Evolutionary conservation across 2,888 invertebrate genomes (phyloP).

Genomic region (Julus scanicus): DNA sequence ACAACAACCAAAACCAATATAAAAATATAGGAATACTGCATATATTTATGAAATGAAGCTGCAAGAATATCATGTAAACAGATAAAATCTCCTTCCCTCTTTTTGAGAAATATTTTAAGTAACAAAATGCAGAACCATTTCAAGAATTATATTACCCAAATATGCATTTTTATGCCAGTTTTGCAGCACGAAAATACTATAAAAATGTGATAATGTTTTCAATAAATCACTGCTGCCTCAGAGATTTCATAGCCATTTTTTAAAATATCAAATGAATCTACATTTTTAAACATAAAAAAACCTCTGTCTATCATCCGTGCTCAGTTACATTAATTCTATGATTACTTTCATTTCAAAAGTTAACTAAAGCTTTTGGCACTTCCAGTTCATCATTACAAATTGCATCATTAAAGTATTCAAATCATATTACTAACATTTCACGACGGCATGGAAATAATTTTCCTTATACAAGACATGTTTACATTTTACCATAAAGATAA

Average conservation of each 20-base stretch:
- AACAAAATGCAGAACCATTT: background rate
- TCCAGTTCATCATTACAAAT: too few species aligned
- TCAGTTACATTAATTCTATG: too few species aligned
- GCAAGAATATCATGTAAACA: background rate
- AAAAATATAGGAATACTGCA: background rate
- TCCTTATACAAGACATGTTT: too few species aligned
- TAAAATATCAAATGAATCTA: background rate
- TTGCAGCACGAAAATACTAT: background rate
- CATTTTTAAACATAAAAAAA: background rate
- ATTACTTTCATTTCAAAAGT: too few species aligned
- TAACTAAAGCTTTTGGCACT: too few species aligned
- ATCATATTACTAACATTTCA: too few species aligned
- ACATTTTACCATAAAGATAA: too few species aligned
- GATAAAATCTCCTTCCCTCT: background rate
- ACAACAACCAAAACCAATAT: background rate
- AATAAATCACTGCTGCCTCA: background rate
- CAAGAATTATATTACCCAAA: background rate
- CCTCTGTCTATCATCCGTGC: background rate
- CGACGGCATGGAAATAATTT: too few species aligned
- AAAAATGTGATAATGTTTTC: slow-evolving; percentile 18
- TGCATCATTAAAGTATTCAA: too few species aligned
- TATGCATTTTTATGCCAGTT: background rate
- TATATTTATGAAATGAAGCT: background rate
- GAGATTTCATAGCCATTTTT: background rate
- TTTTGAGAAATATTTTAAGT: background rate